phyloP scores from a whole-genome alignment of 2,113 vertebrate genomes.

The Eptesicus fuscus region DNA sequence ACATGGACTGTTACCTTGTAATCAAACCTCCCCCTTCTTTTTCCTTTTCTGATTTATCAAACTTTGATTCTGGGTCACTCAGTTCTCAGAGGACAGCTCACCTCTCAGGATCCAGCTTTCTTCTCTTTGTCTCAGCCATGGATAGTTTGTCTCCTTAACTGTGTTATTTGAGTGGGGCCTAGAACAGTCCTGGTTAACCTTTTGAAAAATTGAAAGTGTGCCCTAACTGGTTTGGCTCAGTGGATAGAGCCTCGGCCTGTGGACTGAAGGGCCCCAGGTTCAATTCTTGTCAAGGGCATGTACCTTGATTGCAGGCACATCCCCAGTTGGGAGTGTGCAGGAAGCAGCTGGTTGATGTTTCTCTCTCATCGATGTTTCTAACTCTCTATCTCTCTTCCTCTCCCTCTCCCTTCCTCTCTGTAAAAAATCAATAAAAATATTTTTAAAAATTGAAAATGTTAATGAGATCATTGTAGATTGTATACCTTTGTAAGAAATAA shows the following conservation, averaged over 20 bases:
- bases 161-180: background rate
- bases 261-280: too few species aligned
- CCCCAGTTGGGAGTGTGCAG: too few species aligned
- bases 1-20: background rate
- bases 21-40: background rate
- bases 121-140: background rate
- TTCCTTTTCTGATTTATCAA: constrained; percentile 11
- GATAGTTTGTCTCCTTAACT: background rate
- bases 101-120: background rate
- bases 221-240: too few species aligned
- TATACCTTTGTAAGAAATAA: background rate
- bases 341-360: too few species aligned
- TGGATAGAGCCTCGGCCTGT: too few species aligned
- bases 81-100: background rate
- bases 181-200: background rate
- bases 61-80: background rate
- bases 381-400: too few species aligned
- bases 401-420: too few species aligned
- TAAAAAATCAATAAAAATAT: too few species aligned
- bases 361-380: too few species aligned
- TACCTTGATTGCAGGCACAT: too few species aligned
- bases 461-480: background rate
- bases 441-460: background rate
- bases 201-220: background rate
- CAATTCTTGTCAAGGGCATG: too few species aligned